These are phyloP conservation scores for Drosophila hydei DNA, from an alignment of 1,140 invertebrate species.

Conservation along the genomic window DNA sequence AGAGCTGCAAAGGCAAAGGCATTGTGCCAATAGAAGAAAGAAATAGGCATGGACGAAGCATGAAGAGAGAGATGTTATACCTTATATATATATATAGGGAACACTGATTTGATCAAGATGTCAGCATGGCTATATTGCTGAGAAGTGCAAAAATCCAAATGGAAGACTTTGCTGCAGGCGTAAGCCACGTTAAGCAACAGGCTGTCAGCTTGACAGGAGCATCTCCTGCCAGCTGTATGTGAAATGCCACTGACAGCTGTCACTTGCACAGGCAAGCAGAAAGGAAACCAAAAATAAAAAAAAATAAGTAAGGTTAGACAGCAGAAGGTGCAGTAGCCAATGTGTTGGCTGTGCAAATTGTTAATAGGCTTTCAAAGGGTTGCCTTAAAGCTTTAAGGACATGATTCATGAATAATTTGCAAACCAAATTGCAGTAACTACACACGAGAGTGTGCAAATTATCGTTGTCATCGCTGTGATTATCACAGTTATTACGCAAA, in stretches of 20 bases:
- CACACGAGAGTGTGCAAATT: slow-evolving; percentile 13
- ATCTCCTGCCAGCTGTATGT: slow-evolving; percentile 50
- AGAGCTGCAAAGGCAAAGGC: slow-evolving; percentile 17
- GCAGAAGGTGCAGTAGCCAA: slow-evolving; percentile 26
- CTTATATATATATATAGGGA: not conserved
- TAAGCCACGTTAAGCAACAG: slow-evolving; percentile 60
- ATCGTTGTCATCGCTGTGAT: slow-evolving; percentile 50
- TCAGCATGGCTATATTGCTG: not conserved
- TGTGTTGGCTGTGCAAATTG: slow-evolving; percentile 7
- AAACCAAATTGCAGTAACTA: slow-evolving; percentile 6
- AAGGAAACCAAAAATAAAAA: not conserved
- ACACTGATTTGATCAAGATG: slow-evolving; percentile 1
- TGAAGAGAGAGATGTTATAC: not conserved
- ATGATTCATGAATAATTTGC: slow-evolving; percentile 32
- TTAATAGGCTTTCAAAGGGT: slow-evolving; percentile 44
- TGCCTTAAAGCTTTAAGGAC: slow-evolving; percentile 1
- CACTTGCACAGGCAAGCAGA: slow-evolving; percentile 47
- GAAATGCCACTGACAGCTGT: slow-evolving; percentile 76
- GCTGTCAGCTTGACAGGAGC: slow-evolving; percentile 66
- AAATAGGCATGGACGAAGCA: not conserved
- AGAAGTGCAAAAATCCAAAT: slow-evolving; percentile 2
- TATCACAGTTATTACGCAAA: slow-evolving; percentile 60
- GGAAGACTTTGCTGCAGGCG: slow-evolving; percentile 13
- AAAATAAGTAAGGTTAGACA: slow-evolving; percentile 9
- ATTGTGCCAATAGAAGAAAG: slow-evolving; percentile 27